Percentiles rank a stretch among this genome's conserved stretches.
phyloP scores from a whole-genome alignment of 2,888 invertebrate species.

The Allacma fusca region DNA sequence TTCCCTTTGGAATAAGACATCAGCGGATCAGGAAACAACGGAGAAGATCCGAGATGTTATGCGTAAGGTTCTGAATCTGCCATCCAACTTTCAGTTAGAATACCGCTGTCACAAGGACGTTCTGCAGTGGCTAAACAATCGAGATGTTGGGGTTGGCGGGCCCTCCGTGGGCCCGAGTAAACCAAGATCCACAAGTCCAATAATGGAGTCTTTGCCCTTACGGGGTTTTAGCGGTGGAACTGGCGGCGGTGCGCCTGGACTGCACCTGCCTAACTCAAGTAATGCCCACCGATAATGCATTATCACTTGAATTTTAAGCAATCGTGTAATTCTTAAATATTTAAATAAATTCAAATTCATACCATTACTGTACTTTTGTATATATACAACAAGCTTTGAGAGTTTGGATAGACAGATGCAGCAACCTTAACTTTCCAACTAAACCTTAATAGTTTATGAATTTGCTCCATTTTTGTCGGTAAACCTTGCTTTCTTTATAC shows the following conservation, averaged over 20 bases:
- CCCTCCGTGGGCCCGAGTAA: slow-evolving; percentile 39
- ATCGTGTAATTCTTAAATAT: slow-evolving; percentile 19
- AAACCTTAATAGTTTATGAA: neutral
- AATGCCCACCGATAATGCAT: slow-evolving; percentile 43
- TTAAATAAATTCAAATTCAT: slow-evolving; percentile 36
- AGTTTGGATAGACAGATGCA: neutral
- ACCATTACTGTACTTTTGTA: slow-evolving; percentile 32
- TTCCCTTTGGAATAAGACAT: slow-evolving; percentile 96
- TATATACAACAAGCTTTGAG: neutral
- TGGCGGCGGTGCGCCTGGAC: slow-evolving; percentile 39
- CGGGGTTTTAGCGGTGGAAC: slow-evolving; percentile 40
- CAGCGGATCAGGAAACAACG: slow-evolving; percentile 86
- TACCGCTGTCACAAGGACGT: slow-evolving; percentile 71
- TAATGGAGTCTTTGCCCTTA: slow-evolving; percentile 32
- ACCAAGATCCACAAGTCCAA: slow-evolving; percentile 41
- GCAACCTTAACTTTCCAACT: neutral
- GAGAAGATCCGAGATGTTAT: slow-evolving; percentile 93
- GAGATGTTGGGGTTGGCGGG: slow-evolving; percentile 40
- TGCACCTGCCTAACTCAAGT: slow-evolving; percentile 31
- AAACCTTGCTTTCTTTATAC: no score
- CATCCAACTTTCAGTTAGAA: slow-evolving; percentile 90
- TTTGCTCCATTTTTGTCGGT: no score
- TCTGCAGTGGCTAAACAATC: slow-evolving; percentile 58
- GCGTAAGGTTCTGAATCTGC: slow-evolving; percentile 92
- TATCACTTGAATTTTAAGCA: slow-evolving; percentile 29